Conservation (phyloP, 2,888 invertebrate species). For the Drosophila melanosoma region DNA sequence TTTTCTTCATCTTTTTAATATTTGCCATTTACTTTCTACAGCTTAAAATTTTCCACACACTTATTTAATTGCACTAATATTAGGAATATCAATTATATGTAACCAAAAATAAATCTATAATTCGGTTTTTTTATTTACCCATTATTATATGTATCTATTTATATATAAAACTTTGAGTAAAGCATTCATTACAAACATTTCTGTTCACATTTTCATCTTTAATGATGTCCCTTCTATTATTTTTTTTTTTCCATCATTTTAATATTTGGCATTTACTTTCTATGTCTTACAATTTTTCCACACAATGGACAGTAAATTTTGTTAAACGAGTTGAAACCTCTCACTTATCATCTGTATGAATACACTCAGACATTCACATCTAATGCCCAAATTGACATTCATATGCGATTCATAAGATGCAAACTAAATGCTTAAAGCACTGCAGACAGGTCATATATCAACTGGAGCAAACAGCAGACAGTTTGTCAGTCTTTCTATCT, state of each 20-base stretch:
- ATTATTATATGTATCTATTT: too few species aligned
- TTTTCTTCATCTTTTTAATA: not conserved
- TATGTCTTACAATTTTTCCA: conserved; percentile 6
- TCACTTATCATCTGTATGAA: conserved; percentile 10
- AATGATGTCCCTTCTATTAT: not conserved
- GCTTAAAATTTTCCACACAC: conserved; percentile 6
- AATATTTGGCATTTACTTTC: conserved; percentile 13
- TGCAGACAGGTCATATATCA: conserved; percentile 59
- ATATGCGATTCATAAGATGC: conserved; percentile 53
- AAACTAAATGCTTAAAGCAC: conserved; percentile 51
- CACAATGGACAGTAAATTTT: conserved; percentile 21
- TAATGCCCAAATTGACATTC: conserved; percentile 55
- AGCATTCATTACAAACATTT: too few species aligned
- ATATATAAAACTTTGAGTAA: too few species aligned
- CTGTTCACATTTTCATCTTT: not conserved
- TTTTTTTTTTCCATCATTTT: not conserved
- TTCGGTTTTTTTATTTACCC: too few species aligned
- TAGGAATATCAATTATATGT: too few species aligned
- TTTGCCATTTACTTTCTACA: not conserved
- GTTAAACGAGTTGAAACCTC: conserved; percentile 8
- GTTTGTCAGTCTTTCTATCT: conserved; percentile 32
- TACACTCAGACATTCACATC: not conserved
- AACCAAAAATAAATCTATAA: too few species aligned
- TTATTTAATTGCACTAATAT: not conserved
- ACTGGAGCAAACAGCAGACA: conserved; percentile 46